phyloP scores from a whole-genome alignment of 2,888 invertebrate species.

The Stictocephala bisonia region DNA sequence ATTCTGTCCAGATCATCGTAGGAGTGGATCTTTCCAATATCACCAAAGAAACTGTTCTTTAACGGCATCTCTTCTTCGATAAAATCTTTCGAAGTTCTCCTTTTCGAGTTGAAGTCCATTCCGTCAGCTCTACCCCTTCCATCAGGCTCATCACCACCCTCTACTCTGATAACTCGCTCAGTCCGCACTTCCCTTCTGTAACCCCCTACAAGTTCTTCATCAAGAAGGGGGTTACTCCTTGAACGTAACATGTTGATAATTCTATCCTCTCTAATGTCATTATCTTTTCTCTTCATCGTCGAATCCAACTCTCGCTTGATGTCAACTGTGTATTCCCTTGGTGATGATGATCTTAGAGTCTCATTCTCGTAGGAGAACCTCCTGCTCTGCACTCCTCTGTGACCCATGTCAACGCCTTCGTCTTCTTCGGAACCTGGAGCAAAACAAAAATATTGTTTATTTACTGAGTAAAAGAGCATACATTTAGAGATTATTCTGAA shows the following conservation, averaged over 20 bases:
- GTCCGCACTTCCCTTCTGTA: slow-evolving; percentile 19
- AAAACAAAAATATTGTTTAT: too few species aligned
- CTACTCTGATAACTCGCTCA: slow-evolving; percentile 37
- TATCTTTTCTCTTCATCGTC: slow-evolving; percentile 21
- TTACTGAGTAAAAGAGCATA: too few species aligned
- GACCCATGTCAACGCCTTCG: slow-evolving; percentile 45
- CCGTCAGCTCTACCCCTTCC: slow-evolving; percentile 41
- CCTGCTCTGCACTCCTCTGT: slow-evolving; percentile 3
- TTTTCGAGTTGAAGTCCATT: slow-evolving; percentile 16
- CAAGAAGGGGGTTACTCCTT: slow-evolving; percentile 34
- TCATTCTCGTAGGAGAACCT: slow-evolving; percentile 34
- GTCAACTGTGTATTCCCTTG: slow-evolving; percentile 35
- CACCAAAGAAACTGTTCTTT: slow-evolving; percentile 30
- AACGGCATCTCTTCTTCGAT: slow-evolving; percentile 4
- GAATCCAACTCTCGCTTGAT: slow-evolving; percentile 37
- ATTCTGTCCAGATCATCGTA: slow-evolving; percentile 63
- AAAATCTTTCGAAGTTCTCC: slow-evolving; percentile 35
- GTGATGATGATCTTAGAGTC: not conserved
- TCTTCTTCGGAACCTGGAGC: slow-evolving; percentile 40
- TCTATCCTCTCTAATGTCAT: slow-evolving; percentile 33
- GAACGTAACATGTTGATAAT: slow-evolving; percentile 41
- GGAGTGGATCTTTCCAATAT: slow-evolving; percentile 66
- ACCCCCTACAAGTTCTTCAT: slow-evolving; percentile 20
- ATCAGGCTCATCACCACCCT: slow-evolving; percentile 33
- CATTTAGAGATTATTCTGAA: too few species aligned